These are phyloP conservation scores for Andrena bicolor DNA, from an alignment of 2,888 invertebrate species.

Conservation along the genomic window DNA sequence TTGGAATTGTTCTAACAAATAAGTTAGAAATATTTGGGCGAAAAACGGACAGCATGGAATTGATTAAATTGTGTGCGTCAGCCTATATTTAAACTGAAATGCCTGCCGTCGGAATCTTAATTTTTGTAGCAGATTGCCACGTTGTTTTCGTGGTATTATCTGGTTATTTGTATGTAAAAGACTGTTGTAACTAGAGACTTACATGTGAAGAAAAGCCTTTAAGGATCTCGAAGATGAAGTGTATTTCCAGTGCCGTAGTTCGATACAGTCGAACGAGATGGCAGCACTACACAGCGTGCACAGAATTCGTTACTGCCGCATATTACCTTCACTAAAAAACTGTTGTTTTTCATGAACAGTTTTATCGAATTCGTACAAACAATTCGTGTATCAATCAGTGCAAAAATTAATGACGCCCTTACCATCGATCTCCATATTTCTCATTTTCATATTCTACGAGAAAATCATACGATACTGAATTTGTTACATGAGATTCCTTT, in stretches of 20 bases:
- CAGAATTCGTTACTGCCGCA: neutral
- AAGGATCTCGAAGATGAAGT: constrained; percentile 54
- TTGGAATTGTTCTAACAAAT: no score
- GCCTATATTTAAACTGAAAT: no score
- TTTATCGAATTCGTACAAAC: neutral
- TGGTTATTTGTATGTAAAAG: neutral
- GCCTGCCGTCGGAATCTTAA: no score
- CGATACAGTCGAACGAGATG: constrained; percentile 61
- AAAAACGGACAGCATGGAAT: no score
- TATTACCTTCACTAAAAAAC: neutral
- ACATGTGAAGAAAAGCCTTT: neutral
- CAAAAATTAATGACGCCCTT: neutral
- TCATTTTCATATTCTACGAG: neutral
- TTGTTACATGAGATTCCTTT: no score
- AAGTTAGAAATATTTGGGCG: no score
- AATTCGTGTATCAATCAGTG: neutral
- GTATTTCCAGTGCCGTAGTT: constrained; percentile 68
- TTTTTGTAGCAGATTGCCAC: no score
- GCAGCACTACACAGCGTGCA: constrained; percentile 75
- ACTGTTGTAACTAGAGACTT: neutral
- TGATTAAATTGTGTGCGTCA: no score
- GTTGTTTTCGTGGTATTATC: no score
- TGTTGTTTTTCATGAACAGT: neutral
- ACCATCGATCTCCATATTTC: neutral
- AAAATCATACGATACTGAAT: neutral